phyloP scores from a whole-genome alignment of 2,888 invertebrate genomes.

The Meghimatium bilineatum region DNA sequence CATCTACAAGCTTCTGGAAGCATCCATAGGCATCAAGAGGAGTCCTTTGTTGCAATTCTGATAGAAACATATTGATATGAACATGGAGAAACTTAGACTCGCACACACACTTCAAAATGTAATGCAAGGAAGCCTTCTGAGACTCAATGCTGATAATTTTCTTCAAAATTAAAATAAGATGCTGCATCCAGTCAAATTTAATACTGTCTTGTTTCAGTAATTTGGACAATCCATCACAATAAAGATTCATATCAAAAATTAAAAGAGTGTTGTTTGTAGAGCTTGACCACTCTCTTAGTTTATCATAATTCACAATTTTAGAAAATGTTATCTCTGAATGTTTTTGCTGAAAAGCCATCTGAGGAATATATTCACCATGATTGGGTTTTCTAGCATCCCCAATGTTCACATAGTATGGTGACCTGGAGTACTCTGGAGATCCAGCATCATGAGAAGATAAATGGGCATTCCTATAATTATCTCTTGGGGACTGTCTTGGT shows the following conservation, averaged over 20 bases:
- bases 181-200: conserved; percentile 9
- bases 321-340: neutral
- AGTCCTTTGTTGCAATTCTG: conserved; percentile 9
- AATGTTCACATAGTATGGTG: neutral
- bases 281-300: conserved; percentile 26
- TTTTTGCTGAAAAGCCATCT: neutral
- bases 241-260: conserved; percentile 15
- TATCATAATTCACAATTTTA: neutral
- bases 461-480: neutral
- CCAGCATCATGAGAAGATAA: neutral
- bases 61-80: conserved; percentile 11
- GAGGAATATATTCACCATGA: neutral
- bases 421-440: neutral
- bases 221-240: conserved; percentile 18
- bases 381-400: neutral
- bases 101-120: conserved; percentile 28
- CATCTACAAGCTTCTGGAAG: conserved; percentile 29
- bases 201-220: conserved; percentile 3
- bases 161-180: conserved; percentile 1
- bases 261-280: conserved; percentile 24
- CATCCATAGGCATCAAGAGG: conserved; percentile 10
- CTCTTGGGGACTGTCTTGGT: neutral
- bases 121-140: conserved; percentile 20
- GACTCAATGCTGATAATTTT: conserved; percentile 1
- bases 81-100: conserved; percentile 23